phyloP scores from a whole-genome alignment of 1,140 invertebrate species.

The Lerema accius region DNA sequence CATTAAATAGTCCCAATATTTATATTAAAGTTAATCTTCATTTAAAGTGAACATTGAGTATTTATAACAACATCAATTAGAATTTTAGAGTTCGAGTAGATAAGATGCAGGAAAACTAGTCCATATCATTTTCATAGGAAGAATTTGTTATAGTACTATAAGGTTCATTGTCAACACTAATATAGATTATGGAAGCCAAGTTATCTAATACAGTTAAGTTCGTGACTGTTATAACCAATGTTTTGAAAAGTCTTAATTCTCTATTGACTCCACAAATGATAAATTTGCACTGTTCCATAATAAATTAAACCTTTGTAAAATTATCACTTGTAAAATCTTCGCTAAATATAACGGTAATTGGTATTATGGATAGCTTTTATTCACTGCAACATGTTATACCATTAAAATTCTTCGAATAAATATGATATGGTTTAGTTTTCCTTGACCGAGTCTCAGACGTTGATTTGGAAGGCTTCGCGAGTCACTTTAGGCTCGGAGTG shows the following conservation, averaged over 20 bases:
- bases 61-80: slow-evolving; percentile 5
- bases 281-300: too few relatives aligned
- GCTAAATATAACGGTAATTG: too few relatives aligned
- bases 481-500: slow-evolving; percentile 82
- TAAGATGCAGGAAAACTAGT: background rate
- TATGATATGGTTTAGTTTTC: slow-evolving; percentile 19
- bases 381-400: too few relatives aligned
- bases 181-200: background rate
- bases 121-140: slow-evolving; percentile 11
- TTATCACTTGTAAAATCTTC: too few relatives aligned
- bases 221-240: too few relatives aligned
- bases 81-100: slow-evolving; percentile 6
- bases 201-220: too few relatives aligned
- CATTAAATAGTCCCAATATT: slow-evolving; percentile 3
- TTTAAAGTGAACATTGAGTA: background rate
- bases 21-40: background rate
- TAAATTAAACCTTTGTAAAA: too few relatives aligned
- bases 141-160: too few relatives aligned
- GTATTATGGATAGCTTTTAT: too few relatives aligned
- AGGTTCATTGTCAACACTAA: background rate
- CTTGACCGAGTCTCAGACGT: slow-evolving; percentile 79
- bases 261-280: too few relatives aligned
- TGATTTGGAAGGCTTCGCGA: slow-evolving; percentile 87
- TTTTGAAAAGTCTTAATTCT: too few relatives aligned
- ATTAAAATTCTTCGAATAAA: background rate